A percentile compares a stretch with the other conserved stretches of the same genome.
Evolutionary conservation across 2,888 invertebrate genomes (phyloP).

Genomic region (Chymomyza procnemis): DNA sequence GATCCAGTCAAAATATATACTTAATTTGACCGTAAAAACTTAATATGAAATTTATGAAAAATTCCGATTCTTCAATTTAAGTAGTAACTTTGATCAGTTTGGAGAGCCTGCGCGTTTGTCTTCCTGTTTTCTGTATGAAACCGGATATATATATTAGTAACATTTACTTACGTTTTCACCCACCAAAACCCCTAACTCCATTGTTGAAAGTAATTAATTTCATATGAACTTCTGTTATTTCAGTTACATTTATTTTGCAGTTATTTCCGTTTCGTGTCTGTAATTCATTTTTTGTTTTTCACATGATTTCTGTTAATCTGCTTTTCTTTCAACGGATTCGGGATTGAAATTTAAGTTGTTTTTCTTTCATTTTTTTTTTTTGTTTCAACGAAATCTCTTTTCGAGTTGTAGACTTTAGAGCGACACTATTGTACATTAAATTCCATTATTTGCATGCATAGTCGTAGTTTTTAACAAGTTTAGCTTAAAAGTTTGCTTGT

Average conservation of each 20-base stretch:
- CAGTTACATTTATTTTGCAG: constrained; percentile 72
- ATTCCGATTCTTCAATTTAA: too few relatives aligned
- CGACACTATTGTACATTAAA: constrained; percentile 72
- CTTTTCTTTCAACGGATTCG: constrained; percentile 58
- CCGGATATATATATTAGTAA: too few relatives aligned
- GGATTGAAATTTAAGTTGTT: constrained; percentile 39
- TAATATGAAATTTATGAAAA: too few relatives aligned
- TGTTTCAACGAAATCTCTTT: constrained; percentile 51
- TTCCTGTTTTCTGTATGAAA: too few relatives aligned
- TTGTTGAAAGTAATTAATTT: not conserved
- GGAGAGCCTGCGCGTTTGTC: too few relatives aligned
- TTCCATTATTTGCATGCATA: constrained; percentile 69
- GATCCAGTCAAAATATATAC: too few relatives aligned
- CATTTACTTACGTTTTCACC: too few relatives aligned
- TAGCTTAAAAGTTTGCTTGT: constrained; percentile 40
- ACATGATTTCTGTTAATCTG: constrained; percentile 14
- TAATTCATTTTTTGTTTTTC: constrained; percentile 36
- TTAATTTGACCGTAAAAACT: too few relatives aligned
- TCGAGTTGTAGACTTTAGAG: constrained; percentile 64
- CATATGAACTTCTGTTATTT: constrained; percentile 56
- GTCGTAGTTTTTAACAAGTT: constrained; percentile 69
- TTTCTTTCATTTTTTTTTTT: constrained; percentile 31
- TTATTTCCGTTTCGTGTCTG: constrained; percentile 65
- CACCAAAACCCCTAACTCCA: too few relatives aligned
- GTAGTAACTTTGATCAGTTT: too few relatives aligned